Conservation (phyloP, 2,113 vertebrate species). For the Hippocampus barbouri region DNA sequence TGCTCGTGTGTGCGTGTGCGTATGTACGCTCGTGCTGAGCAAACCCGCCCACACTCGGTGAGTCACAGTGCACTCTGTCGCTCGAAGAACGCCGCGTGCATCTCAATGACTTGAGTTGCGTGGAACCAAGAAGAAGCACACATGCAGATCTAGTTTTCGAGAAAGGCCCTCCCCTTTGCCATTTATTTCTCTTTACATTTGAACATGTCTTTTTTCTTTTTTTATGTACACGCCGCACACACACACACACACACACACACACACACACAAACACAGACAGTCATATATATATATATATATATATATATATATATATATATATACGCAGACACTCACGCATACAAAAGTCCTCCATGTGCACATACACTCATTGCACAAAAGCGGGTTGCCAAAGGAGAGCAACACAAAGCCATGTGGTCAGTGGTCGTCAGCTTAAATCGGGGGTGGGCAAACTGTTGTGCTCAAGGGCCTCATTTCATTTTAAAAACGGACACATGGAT, state of each 20-base stretch:
- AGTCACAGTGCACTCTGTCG: background rate
- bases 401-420: constrained; percentile 6
- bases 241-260: background rate
- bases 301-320: background rate
- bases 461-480: background rate
- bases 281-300: background rate
- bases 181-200: constrained; percentile 7
- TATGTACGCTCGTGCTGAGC: background rate
- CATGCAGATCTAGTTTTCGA: background rate
- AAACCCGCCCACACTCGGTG: background rate
- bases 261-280: background rate
- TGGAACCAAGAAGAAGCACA: background rate
- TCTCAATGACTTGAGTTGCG: background rate
- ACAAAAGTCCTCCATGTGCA: background rate
- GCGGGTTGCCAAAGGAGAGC: background rate
- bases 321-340: background rate
- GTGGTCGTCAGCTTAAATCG: background rate
- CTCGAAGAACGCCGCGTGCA: constrained; percentile 1
- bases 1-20: background rate
- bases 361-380: background rate
- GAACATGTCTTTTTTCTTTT: background rate
- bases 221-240: background rate
- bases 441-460: background rate
- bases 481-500: background rate
- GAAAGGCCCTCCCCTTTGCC: background rate